Evolutionary conservation across 2,797 vertebrate genomes (phyloP), one percentile per base, ranked within the genome.

Genomic region (Spea hammondii): DNA sequence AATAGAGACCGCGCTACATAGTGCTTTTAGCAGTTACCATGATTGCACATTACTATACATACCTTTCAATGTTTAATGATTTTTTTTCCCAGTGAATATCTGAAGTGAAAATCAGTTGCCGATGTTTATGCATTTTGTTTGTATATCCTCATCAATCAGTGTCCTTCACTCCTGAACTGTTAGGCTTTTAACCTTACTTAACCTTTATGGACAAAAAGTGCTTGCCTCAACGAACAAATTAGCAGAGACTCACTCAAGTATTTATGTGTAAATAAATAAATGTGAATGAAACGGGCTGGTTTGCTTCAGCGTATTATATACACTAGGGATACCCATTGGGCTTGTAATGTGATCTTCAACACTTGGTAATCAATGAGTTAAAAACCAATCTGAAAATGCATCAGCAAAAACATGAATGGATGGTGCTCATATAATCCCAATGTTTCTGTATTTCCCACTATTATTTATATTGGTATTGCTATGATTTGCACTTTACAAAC

Each of bases 111-210:
- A 73, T 32, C 59, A 73, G 64, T 64, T 59, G 70, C 47, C 2
- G 66, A 49, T 79, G 53, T 67, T 68, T 51, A 49, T 55, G 54
- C 17, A 32, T 73, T 72, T 57, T 59, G 70, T 73, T 68, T 73
- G 70, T 17, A 6, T 32, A 53, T 14, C 55, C 48, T 79, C 77
- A 79, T 79, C 68, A 72, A 79, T 78, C 77, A 78, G 77, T 57
- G 62, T n/a, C 77, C 70, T 78, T 78, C 69, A 72, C 14, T 55
- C 62, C 51, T 49, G 72, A 17, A 17, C 66, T 62, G 67, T 67
- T 72, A 65, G 77, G 62, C 77, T 72, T 78, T 78, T 78, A 78
- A 78, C 77, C 77, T 78, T 78, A 78, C 70, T 78, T 78, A 78
- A 78, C 77, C 70, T 78, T 62, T 72, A 72, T 44, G 14, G 70